Evolutionary conservation across 2,888 invertebrate genomes (phyloP), one percentile per base, ranked within the genome.

Genomic region (Zelleria hepariella): DNA sequence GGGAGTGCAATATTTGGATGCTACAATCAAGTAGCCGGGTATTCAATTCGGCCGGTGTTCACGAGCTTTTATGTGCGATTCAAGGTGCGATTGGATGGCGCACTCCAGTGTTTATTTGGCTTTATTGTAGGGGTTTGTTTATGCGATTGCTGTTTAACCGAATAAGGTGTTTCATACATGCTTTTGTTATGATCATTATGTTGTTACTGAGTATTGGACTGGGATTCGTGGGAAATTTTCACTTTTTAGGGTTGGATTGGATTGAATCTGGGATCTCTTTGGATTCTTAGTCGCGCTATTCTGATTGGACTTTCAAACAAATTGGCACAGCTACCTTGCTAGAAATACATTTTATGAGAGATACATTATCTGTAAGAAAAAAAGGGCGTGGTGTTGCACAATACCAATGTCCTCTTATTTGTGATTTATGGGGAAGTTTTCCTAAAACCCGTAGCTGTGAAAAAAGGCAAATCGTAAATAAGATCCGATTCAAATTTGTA

Each of bases 401-500:
- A 77, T 77, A 76, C 76, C 79, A 80, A 84, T 80, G 81, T 76
- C 75, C 76, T 81, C 83, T 83, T 84, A 84, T 83, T 81, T 82
- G 72, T 83, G 83, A 87, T 85, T 86, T 86, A 86, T 86, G 78
- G 78, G 77, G 73, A 76, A 85, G 73, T 86, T 86, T 86, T 84
- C 85, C 85, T 85, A 73, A 85, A 86, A 42, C 86, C 83, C 80
- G 81, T 82, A 83, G 80, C 87, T 81, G 87, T 87, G 86, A 88
- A 89, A 89, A 58, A 86, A 86, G 86, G 85, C 87, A 84, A 87
- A 88, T 88, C 88, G 85, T 89, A 89, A 89, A 89, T 87, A 88
- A 88, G 86, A 86, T 88, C 88, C 87, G 89, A 87, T 88, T 89
- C 89, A 89, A 89, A 89, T 89, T 89, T 89, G 88, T 89, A 85